A percentile compares a stretch with the other conserved stretches of the same genome.
Conservation (phyloP, 2,888 invertebrate genomes). For the Blastobasis lacticolella region DNA sequence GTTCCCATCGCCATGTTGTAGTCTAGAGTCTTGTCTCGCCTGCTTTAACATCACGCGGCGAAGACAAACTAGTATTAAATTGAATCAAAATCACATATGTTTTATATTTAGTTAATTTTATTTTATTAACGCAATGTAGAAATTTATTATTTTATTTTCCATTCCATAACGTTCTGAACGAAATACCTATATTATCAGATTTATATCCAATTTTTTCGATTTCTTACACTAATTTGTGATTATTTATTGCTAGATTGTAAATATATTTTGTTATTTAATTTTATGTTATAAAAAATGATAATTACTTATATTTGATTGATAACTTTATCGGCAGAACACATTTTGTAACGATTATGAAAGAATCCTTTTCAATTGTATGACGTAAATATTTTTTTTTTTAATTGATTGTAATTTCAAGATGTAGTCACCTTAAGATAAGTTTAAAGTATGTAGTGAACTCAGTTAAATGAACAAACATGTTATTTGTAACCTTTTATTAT, state of each 20-base stretch:
- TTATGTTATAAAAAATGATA: conserved; percentile 48
- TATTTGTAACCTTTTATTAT: conserved; percentile 40
- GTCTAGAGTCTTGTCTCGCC: too few species aligned
- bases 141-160: conserved; percentile 6
- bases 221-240: conserved; percentile 34
- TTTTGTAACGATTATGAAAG: conserved; percentile 16
- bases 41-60: background rate
- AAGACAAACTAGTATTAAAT: background rate
- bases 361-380: conserved; percentile 17
- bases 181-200: conserved; percentile 2
- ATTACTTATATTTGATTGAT: conserved; percentile 40
- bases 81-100: background rate
- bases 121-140: conserved; percentile 1
- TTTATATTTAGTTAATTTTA: background rate
- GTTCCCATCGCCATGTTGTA: too few species aligned
- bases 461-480: conserved; percentile 48
- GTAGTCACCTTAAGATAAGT: conserved; percentile 64
- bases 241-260: conserved; percentile 71
- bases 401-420: conserved; percentile 40
- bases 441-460: conserved; percentile 49
- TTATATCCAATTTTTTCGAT: too few species aligned
- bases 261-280: conserved; percentile 74
- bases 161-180: conserved; percentile 12
- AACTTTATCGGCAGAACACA: conserved; percentile 29
- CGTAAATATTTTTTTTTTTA: conserved; percentile 22